Evolutionary conservation across 1,140 invertebrate genomes (phyloP).

Genomic region (Pseudomyrmex concolor): DNA sequence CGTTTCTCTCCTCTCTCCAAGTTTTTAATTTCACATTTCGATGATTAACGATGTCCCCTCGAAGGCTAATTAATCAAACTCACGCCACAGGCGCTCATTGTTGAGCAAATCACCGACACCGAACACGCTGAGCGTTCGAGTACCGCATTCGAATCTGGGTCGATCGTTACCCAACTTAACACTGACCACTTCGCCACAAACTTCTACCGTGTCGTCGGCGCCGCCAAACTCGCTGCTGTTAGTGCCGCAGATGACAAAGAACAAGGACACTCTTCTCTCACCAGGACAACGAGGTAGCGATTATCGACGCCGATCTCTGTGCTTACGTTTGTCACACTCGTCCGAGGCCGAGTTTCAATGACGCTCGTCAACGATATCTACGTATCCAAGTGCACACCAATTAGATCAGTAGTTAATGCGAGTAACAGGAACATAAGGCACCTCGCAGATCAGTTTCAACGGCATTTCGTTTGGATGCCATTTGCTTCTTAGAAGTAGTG

Average conservation of each 20-base stretch:
- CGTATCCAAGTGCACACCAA: constrained; percentile 4
- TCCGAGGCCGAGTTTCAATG: background rate
- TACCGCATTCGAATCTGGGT: constrained; percentile 87
- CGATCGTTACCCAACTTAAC: constrained; percentile 91
- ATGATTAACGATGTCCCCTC: background rate
- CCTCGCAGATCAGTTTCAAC: constrained; percentile 7
- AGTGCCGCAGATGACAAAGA: constrained; percentile 84
- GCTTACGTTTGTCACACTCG: constrained; percentile 5
- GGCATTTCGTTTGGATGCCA: constrained; percentile 21
- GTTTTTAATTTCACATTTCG: too few relatives aligned
- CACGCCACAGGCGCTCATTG: constrained; percentile 77
- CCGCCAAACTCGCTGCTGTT: constrained; percentile 84
- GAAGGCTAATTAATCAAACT: constrained; percentile 52
- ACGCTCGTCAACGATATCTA: background rate
- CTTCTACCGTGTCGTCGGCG: constrained; percentile 83
- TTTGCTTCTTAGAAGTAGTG: constrained; percentile 43
- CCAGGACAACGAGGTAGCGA: constrained; percentile 84
- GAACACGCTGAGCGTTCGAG: constrained; percentile 91
- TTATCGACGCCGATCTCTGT: constrained; percentile 64
- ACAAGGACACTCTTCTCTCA: constrained; percentile 83
- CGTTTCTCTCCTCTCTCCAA: background rate
- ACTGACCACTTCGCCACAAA: constrained; percentile 84
- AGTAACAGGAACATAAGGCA: background rate
- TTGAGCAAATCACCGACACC: constrained; percentile 86
- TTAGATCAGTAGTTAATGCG: constrained; percentile 12